Evolutionary conservation across 2,113 vertebrate genomes (phyloP).

Genomic region (Malaclemys terrapin): DNA sequence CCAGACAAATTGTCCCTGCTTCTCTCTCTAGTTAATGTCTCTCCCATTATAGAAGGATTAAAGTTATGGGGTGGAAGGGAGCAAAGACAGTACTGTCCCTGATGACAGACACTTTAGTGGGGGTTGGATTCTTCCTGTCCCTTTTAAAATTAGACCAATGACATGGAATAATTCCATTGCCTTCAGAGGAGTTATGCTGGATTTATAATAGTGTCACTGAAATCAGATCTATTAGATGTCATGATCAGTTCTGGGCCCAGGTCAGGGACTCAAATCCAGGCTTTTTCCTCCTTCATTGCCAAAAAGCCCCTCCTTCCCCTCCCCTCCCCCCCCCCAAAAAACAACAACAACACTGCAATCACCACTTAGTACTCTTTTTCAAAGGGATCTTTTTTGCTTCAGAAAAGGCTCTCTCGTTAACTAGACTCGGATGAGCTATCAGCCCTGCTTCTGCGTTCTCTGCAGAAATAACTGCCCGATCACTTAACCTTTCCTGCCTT

Average conservation of each 20-base stretch:
- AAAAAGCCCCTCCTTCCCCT: too few species aligned
- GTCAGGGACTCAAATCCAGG: not conserved
- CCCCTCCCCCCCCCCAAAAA: too few species aligned
- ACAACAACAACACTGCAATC: too few species aligned
- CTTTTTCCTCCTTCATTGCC: too few species aligned
- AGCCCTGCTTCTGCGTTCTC: too few species aligned
- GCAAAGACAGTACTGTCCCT: not conserved
- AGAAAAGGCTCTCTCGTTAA: too few species aligned
- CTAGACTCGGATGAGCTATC: too few species aligned
- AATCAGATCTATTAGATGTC: not conserved
- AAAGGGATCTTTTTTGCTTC: too few species aligned
- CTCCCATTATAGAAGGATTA: not conserved
- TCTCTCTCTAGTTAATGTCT: not conserved
- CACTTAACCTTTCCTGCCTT: too few species aligned
- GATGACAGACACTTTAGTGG: not conserved
- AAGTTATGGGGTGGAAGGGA: not conserved
- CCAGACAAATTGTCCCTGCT: not conserved
- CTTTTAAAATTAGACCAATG: not conserved
- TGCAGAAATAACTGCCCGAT: too few species aligned
- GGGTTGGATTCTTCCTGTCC: not conserved
- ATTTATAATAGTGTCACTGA: not conserved
- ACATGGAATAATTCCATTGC: not conserved
- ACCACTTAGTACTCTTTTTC: too few species aligned
- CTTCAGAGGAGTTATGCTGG: not conserved
- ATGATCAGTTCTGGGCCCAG: not conserved